Conservation (phyloP, 2,113 vertebrate species). For the Tichodroma muraria region DNA sequence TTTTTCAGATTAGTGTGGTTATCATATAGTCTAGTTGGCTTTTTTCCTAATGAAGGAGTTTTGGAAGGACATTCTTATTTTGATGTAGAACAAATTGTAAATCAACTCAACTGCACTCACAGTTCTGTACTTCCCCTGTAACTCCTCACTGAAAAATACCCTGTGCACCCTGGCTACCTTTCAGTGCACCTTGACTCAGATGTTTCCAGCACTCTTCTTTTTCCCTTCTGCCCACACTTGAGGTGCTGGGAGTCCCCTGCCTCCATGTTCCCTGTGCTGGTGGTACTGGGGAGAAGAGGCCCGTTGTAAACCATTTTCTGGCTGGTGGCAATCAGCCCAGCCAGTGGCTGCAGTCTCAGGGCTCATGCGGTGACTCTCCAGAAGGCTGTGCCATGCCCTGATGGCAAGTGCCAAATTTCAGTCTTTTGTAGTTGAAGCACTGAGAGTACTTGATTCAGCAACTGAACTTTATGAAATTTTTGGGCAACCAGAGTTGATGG, state of each 20-base stretch:
- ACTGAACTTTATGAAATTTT: neutral
- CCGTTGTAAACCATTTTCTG: too few species aligned
- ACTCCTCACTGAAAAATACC: neutral
- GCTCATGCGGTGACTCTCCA: neutral
- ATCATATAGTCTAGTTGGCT: neutral
- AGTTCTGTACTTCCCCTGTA: neutral
- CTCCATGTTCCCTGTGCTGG: neutral
- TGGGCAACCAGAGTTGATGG: neutral
- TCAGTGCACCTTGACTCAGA: neutral
- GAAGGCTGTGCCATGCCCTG: fast-evolving
- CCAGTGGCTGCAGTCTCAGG: neutral
- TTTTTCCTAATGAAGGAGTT: neutral
- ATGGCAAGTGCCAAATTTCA: neutral
- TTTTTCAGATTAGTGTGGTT: neutral
- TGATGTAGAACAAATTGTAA: neutral
- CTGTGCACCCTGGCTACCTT: neutral
- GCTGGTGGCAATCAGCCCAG: neutral
- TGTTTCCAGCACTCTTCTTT: neutral
- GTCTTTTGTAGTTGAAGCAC: neutral
- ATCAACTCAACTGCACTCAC: neutral
- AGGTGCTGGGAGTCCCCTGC: too few species aligned
- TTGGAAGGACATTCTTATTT: neutral
- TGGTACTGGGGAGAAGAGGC: too few species aligned
- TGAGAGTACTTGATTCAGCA: neutral
- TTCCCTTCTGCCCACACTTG: neutral